Evolutionary conservation across 1,140 invertebrate species (phyloP).

Genomic region (Diabrotica undecimpunctata): DNA sequence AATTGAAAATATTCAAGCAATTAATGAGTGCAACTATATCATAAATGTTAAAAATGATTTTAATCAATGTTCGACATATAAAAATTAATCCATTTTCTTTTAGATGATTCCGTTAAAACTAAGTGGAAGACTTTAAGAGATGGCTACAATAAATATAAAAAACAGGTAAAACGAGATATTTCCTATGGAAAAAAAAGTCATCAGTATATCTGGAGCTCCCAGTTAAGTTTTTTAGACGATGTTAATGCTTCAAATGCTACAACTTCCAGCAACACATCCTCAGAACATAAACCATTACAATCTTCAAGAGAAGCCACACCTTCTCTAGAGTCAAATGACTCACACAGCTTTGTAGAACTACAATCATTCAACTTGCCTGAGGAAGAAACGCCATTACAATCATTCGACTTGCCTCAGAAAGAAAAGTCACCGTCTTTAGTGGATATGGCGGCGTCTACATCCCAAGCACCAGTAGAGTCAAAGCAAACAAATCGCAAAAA

Average conservation of each 20-base stretch:
- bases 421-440: conserved; percentile 5
- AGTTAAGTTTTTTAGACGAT: conserved; percentile 11
- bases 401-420: not conserved
- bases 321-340: no score
- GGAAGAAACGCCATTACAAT: not conserved
- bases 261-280: no score
- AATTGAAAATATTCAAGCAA: no score
- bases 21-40: no score
- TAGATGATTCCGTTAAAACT: not conserved
- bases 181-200: conserved; percentile 8
- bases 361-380: conserved; percentile 5
- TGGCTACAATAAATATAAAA: conserved; percentile 7
- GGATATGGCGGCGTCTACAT: not conserved
- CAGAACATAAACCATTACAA: no score
- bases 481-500: not conserved
- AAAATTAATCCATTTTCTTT: not conserved
- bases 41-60: no score
- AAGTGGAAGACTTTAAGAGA: conserved; percentile 13
- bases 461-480: not conserved
- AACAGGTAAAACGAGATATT: conserved; percentile 4
- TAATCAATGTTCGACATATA: no score
- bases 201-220: conserved; percentile 3
- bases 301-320: no score
- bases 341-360: not conserved
- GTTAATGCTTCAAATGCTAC: not conserved